These are phyloP conservation scores for Lophura swinhoii DNA, from an alignment of 2,797 vertebrate genomes.

Conservation along the genomic window DNA sequence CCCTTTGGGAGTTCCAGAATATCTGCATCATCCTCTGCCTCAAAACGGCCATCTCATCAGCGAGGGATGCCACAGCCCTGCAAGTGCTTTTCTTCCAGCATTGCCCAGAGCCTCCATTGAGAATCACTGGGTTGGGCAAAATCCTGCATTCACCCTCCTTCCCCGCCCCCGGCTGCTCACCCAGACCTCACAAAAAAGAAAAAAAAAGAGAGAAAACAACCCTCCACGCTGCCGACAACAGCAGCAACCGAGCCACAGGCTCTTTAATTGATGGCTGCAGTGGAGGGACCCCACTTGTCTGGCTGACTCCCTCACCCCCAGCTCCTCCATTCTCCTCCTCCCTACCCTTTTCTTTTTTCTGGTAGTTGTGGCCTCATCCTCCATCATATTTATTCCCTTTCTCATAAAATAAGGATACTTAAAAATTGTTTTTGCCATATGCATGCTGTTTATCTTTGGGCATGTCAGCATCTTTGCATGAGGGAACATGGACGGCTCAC, in stretches of 20 bases:
- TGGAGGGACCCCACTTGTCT: background rate
- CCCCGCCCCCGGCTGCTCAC: background rate
- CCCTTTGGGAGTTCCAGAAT: background rate
- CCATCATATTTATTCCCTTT: constrained; percentile 43
- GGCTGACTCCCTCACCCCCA: background rate
- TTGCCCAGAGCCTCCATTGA: constrained; percentile 75
- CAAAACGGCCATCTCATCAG: background rate
- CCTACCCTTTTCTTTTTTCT: background rate
- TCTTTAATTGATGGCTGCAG: constrained; percentile 68
- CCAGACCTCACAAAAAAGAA: constrained; percentile 52
- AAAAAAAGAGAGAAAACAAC: background rate
- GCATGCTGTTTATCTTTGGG: background rate
- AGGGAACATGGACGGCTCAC: background rate
- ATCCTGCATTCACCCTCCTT: constrained; percentile 73
- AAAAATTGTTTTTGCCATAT: background rate
- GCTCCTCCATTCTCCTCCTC: background rate
- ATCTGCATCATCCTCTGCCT: background rate
- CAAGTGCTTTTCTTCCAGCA: constrained; percentile 51
- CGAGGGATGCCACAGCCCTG: background rate
- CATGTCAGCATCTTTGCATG: constrained; percentile 15
- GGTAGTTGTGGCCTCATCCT: background rate
- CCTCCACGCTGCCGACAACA: background rate
- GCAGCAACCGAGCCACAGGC: background rate
- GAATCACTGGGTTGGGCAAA: constrained; percentile 82
- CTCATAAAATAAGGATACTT: background rate